phyloP scores from a whole-genome alignment of 2,113 vertebrate genomes.

The Enhydra lutris region DNA sequence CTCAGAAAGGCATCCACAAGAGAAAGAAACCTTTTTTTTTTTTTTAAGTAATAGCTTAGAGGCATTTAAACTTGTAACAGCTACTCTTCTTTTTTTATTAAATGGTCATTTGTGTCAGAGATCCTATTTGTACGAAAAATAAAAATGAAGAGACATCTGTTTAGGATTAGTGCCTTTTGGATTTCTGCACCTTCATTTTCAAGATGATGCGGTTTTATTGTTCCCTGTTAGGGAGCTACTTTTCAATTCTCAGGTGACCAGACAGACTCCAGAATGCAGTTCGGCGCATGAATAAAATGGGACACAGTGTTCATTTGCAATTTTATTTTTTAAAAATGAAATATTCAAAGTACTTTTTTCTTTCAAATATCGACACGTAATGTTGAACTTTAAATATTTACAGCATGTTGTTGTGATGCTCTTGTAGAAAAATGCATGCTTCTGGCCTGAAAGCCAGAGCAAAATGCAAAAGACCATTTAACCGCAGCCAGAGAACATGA shows the following conservation, averaged over 20 bases:
- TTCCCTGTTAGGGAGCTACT: constrained; percentile 18
- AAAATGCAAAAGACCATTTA: constrained; percentile 88
- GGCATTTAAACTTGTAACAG: constrained; percentile 31
- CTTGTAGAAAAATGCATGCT: constrained; percentile 89
- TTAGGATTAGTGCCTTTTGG: constrained; percentile 19
- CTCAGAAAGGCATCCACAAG: background rate
- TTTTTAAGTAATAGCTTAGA: background rate
- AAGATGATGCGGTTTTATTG: background rate
- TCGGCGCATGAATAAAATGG: constrained; percentile 59
- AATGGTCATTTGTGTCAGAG: constrained; percentile 32
- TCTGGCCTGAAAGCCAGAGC: constrained; percentile 88
- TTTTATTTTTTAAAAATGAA: constrained; percentile 92
- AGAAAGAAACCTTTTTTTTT: background rate
- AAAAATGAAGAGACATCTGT: constrained; percentile 37
- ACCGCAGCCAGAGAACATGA: constrained; percentile 86
- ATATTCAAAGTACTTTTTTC: constrained; percentile 91
- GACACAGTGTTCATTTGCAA: constrained; percentile 79
- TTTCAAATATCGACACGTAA: constrained; percentile 89
- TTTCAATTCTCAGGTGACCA: constrained; percentile 18
- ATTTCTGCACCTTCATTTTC: constrained; percentile 43
- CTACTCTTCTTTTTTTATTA: constrained; percentile 32
- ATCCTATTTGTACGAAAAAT: constrained; percentile 50
- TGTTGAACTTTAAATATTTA: constrained; percentile 88
- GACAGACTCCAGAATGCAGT: background rate
- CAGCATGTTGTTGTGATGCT: constrained; percentile 86